Conservation (phyloP, 2,888 invertebrate species). For the Cheilosia grossa region DNA sequence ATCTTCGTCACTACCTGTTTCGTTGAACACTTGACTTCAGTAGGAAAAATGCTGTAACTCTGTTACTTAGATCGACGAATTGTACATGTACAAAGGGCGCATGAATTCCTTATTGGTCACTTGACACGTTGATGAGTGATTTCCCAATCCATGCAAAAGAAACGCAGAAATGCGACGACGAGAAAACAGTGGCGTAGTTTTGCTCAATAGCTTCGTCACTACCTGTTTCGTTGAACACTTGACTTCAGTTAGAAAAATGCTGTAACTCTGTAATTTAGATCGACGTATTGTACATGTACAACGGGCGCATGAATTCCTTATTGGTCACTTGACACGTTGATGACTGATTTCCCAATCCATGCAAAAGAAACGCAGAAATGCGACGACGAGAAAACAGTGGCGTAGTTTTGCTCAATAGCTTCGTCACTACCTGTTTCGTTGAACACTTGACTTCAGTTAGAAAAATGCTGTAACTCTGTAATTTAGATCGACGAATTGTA, state of each 20-base stretch:
- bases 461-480: not conserved
- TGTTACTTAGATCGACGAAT: no score
- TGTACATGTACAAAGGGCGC: not conserved
- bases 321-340: conserved; percentile 29
- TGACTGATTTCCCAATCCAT: conserved; percentile 60
- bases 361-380: conserved; percentile 24
- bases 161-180: not conserved
- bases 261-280: no score
- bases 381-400: not conserved
- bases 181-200: conserved; percentile 37
- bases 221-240: not conserved
- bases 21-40: not conserved
- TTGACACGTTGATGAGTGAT: conserved; percentile 2
- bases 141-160: conserved; percentile 38
- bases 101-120: conserved; percentile 20
- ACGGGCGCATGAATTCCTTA: conserved; percentile 45
- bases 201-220: not conserved
- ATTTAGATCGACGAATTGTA: not conserved
- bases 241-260: no score
- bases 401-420: not conserved
- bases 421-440: not conserved
- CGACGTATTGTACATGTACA: conserved; percentile 20
- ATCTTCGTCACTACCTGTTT: not conserved
- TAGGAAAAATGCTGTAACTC: not conserved
- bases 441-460: not conserved